Evolutionary conservation across 2,113 vertebrate genomes (phyloP).

Genomic region (Grammomys dolichurus): DNA sequence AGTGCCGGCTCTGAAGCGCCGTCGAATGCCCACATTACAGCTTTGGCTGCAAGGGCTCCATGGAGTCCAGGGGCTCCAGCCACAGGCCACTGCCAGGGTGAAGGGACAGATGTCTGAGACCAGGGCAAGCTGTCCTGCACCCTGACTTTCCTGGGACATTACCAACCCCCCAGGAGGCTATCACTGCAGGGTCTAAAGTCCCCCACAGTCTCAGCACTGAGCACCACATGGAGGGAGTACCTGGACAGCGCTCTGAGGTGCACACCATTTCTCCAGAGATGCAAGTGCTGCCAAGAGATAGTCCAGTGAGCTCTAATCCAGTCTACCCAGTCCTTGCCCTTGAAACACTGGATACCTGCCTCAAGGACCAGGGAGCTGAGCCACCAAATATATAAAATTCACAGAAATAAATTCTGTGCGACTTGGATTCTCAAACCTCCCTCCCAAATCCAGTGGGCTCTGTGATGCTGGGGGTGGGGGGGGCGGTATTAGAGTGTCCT

Average conservation of each 20-base stretch:
- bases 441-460: accelerated
- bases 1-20: constrained; percentile 89
- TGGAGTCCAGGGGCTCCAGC: constrained; percentile 92
- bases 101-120: no score
- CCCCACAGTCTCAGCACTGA: neutral
- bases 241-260: constrained; percentile 87
- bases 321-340: neutral
- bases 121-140: neutral
- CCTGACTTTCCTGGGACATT: neutral
- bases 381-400: accelerated
- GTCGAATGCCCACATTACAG: constrained; percentile 91
- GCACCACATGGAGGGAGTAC: constrained; percentile 74
- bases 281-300: constrained; percentile 88
- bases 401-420: no score
- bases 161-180: neutral
- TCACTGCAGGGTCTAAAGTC: neutral
- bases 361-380: accelerated
- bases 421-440: neutral
- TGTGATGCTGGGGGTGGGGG: accelerated
- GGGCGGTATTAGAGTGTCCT: neutral
- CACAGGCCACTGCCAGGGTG: constrained; percentile 89
- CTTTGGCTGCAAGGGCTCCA: constrained; percentile 92
- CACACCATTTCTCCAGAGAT: constrained; percentile 90
- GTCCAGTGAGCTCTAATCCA: neutral
- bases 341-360: neutral